Evolutionary conservation across 2,113 vertebrate species (phyloP), one percentile per base, ranked within the genome.

Genomic region (cat (Felis catus)): DNA sequence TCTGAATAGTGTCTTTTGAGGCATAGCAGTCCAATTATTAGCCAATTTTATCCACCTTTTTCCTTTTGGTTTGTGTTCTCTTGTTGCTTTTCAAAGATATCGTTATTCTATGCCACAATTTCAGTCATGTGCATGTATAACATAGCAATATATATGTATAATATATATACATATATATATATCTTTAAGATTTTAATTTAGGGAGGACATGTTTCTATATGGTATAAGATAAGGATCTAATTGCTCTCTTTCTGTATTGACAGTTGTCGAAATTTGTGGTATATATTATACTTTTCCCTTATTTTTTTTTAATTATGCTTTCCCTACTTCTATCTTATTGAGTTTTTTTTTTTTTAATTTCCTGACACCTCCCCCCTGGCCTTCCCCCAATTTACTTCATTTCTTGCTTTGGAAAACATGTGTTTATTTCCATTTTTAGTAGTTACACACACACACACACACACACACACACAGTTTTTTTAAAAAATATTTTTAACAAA

Each of bases 51-150:
- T 68, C n/a, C 25, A 27, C 23, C 10, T 27, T 81, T 89, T 87
- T n/a, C 10, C 29, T 87, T 84, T 80, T 41, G 53, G 31, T 66
- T 76, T 80, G 31, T 58, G 5, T 4, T 91, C 19, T 91, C 53
- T 83, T 51, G 9, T 33, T 85, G 36, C 10, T 85, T 90, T 97
- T 91, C 65, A 76, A 93, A 85, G 55, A 61, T 73, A 61, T 71
- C 4, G 18, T 61, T 89, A 31, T 45, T 25, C 39, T 70, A 9
- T 13, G 13, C 4, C 53, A 45, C 19, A 61, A 33, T 41, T 45
- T 71, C 18, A 80, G 21, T 5, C 61, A 33, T 76, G 73, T 31
- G 73, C 7, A 27, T 23, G 4, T 66, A 48, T 45, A 4, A 74
- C 21, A 74, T 15, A 45, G 29, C 39, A 36, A 36, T 31, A 13